Conservation (phyloP, 2,113 vertebrate genomes). For the Heteronetta atricapilla region DNA sequence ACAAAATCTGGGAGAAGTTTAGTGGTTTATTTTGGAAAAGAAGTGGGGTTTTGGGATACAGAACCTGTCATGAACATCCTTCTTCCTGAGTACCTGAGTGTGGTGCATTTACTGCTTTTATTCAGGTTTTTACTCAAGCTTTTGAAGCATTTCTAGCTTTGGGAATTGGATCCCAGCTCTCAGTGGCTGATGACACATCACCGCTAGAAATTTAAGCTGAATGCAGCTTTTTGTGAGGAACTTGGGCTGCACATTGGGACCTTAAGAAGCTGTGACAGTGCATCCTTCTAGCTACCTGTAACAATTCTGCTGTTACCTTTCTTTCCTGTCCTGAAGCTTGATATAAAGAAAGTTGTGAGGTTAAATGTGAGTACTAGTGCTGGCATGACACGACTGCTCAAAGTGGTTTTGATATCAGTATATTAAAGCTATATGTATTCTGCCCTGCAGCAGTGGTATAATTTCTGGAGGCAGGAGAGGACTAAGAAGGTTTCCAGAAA, state of each 20-base stretch:
- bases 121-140: neutral
- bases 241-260: neutral
- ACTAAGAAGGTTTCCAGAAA: neutral
- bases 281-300: neutral
- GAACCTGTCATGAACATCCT: neutral
- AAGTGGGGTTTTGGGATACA: neutral
- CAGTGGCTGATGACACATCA: neutral
- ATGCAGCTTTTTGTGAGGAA: neutral
- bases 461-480: neutral
- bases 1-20: neutral
- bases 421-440: neutral
- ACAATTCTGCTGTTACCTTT: neutral
- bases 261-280: neutral
- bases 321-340: neutral
- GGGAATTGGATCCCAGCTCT: neutral
- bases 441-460: neutral
- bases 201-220: neutral
- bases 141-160: neutral
- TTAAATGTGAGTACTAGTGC: neutral
- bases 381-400: neutral
- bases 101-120: neutral
- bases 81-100: neutral
- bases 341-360: neutral
- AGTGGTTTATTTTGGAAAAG: neutral
- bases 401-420: neutral